These are phyloP conservation scores for Nomada fucata DNA, from an alignment of 2,888 invertebrate genomes.

Conservation along the genomic window DNA sequence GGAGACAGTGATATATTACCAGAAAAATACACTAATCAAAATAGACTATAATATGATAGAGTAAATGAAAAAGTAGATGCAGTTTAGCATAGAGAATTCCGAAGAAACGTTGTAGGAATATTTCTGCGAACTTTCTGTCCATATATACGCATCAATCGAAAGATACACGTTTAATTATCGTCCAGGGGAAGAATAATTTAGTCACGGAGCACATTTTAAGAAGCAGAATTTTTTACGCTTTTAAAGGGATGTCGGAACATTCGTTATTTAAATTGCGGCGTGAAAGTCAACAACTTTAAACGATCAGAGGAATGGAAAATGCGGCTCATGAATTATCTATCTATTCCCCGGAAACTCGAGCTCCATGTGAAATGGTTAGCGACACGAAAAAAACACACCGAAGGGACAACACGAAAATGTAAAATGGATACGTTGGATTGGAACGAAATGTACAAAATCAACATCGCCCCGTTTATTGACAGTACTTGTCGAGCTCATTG, in stretches of 20 bases:
- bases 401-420: slow-evolving; percentile 4
- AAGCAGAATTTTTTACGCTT: background rate
- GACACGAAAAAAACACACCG: slow-evolving; percentile 2
- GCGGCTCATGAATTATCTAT: slow-evolving; percentile 22
- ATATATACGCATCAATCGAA: too few species aligned
- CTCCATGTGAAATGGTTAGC: slow-evolving; percentile 19
- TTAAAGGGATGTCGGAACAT: background rate
- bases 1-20: too few species aligned
- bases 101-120: too few species aligned
- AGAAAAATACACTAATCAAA: too few species aligned
- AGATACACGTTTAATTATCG: too few species aligned
- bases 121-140: too few species aligned
- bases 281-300: background rate
- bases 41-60: too few species aligned
- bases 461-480: slow-evolving; percentile 29
- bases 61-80: too few species aligned
- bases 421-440: slow-evolving; percentile 16
- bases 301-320: background rate
- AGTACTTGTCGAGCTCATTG: slow-evolving; percentile 18
- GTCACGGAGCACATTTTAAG: background rate
- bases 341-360: background rate
- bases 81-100: too few species aligned
- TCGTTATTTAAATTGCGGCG: background rate
- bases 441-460: slow-evolving; percentile 47
- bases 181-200: too few species aligned